phyloP scores from a whole-genome alignment of 2,888 invertebrate species.

The Parnassius smintheus region DNA sequence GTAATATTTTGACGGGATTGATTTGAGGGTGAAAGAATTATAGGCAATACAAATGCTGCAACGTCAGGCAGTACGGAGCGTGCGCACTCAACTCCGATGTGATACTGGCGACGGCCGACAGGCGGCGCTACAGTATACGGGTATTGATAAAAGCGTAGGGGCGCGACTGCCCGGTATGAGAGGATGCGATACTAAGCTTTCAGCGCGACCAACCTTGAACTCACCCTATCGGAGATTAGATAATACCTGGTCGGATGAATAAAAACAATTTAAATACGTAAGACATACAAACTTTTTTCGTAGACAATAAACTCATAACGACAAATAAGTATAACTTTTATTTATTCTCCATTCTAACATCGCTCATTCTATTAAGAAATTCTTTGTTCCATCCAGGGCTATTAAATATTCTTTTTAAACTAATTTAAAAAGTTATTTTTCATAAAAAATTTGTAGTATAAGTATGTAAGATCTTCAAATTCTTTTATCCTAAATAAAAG shows the following conservation, averaged over 20 bases:
- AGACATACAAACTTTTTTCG: neutral
- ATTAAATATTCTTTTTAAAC: constrained; percentile 13
- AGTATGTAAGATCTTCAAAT: too few species aligned
- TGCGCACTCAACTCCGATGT: constrained; percentile 65
- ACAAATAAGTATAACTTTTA: too few species aligned
- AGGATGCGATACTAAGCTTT: constrained; percentile 47
- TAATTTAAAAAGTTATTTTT: too few species aligned
- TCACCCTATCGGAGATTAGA: constrained; percentile 65
- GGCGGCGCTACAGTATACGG: constrained; percentile 59
- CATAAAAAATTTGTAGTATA: too few species aligned
- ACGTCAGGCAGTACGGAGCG: constrained; percentile 63
- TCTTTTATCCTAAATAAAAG: too few species aligned
- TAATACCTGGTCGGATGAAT: constrained; percentile 56
- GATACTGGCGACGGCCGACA: constrained; percentile 60
- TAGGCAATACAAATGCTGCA: constrained; percentile 60
- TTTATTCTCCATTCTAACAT: neutral
- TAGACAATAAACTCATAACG: too few species aligned
- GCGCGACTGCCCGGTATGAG: constrained; percentile 42
- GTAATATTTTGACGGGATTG: constrained; percentile 54
- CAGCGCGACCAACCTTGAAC: constrained; percentile 72
- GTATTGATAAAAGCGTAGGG: constrained; percentile 77
- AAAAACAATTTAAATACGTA: constrained; percentile 1
- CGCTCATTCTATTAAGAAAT: constrained; percentile 14
- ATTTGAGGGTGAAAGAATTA: constrained; percentile 55
- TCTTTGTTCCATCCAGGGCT: constrained; percentile 13